Evolutionary conservation across 2,113 vertebrate genomes (phyloP), one percentile per base, ranked within the genome.

Genomic region (Apodemus sylvaticus): DNA sequence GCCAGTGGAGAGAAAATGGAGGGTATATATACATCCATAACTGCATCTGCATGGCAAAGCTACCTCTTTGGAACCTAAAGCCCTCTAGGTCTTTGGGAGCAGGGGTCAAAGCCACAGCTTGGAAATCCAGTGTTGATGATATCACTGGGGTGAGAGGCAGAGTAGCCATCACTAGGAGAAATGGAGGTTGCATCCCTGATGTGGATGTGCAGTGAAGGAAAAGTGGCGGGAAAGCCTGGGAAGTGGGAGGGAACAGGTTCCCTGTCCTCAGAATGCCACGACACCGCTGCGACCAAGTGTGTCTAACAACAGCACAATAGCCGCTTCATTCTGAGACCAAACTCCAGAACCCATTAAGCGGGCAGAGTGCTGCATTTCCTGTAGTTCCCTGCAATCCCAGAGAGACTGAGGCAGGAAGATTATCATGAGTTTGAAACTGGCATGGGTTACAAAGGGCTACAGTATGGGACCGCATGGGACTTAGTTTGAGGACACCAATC

Each of bases 251-350:
- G 42, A 45, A n/a, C 53, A n/a, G 2, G 31, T 0, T 42, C 6
- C 76, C 94, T 4, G 8, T 11, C 78, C 78, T 81, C 78, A 81
- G n/a, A 39, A 20, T 24, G 11, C 20, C 0, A 0, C 0, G 51
- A 51, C 26, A 6, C n/a, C 1, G 6, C 12, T 22, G 0, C 29
- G 13, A 2, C 26, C 1, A 0, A 7, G 45, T 0, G 45, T 0
- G 2, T 5, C 88, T 19, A 0, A 53, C 39, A 3, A 26, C 9
- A 3, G 34, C 9, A 58, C 11, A 36, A 0, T 0, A 3, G 9
- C 60, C 36, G n/a, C 62, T 2, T 1, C 0, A n/a, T 4, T 9
- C 29, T 16, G n/a, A 51, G 78, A 39, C 73, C 53, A 1, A 6
- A 36, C 31, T 31, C 66, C 3, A 20, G n/a, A 42, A 6, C 8